phyloP scores from a whole-genome alignment of 1,140 invertebrate species.

The Proales similis region DNA sequence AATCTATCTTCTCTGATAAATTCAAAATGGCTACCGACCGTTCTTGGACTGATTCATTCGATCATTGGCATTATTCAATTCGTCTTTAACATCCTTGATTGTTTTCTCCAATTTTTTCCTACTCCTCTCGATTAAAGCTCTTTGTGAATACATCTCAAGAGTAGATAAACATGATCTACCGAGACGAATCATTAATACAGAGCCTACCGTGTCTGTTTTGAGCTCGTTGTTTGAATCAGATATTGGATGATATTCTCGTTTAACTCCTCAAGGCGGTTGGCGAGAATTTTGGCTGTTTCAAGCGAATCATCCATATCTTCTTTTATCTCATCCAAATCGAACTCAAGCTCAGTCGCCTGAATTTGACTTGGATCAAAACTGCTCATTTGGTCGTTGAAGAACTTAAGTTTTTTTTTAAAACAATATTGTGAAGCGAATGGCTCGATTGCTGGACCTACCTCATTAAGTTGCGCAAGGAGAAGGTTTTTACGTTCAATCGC shows the following conservation, averaged over 20 bases:
- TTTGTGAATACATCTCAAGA: not conserved
- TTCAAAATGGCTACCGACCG: no score
- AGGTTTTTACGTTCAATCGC: slow-evolving; percentile 23
- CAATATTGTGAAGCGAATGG: not conserved
- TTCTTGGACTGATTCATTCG: no score
- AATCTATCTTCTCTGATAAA: no score
- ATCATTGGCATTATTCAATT: slow-evolving; percentile 7
- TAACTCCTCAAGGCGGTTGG: slow-evolving; percentile 15
- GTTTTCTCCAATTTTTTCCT: slow-evolving; percentile 30
- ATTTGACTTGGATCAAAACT: slow-evolving; percentile 16
- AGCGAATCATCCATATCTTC: slow-evolving; percentile 25
- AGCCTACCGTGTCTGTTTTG: slow-evolving; percentile 29
- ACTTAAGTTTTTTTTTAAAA: not conserved
- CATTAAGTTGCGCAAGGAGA: slow-evolving; percentile 25
- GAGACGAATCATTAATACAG: not conserved
- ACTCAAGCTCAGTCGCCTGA: slow-evolving; percentile 4
- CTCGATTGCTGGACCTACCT: not conserved
- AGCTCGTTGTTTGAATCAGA: slow-evolving; percentile 17
- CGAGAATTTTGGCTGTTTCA: slow-evolving; percentile 13
- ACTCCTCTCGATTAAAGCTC: slow-evolving; percentile 27
- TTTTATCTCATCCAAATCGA: slow-evolving; percentile 20
- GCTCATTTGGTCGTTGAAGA: slow-evolving; percentile 34
- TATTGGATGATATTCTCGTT: slow-evolving; percentile 31
- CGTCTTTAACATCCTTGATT: slow-evolving; percentile 19
- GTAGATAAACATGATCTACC: not conserved